phyloP scores from a whole-genome alignment of 2,797 vertebrate species.

The Brachyalestes nurse region DNA sequence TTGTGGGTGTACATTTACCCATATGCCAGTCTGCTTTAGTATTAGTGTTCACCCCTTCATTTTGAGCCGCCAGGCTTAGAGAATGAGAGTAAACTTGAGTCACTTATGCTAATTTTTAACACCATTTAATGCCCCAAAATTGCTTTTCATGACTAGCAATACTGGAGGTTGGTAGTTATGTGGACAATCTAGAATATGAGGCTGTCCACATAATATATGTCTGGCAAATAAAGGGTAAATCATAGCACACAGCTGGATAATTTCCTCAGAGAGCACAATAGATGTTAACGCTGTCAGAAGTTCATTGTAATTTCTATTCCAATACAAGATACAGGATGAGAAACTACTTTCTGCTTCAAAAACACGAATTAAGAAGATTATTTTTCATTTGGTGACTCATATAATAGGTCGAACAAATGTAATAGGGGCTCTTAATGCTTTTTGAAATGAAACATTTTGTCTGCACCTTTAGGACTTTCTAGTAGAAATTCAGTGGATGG shows the following conservation, averaged over 20 bases:
- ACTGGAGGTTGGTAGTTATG: background rate
- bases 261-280: too few relatives aligned
- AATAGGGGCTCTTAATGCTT: background rate
- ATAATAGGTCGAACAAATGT: background rate
- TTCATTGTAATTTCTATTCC: too few relatives aligned
- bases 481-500: background rate
- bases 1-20: slow-evolving; percentile 17
- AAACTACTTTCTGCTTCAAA: background rate
- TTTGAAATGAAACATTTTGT: background rate
- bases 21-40: background rate
- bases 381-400: background rate
- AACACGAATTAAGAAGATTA: background rate
- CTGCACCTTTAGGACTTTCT: background rate
- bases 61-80: background rate
- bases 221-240: too few relatives aligned
- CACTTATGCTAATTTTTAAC: background rate
- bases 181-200: background rate
- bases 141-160: background rate
- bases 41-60: background rate
- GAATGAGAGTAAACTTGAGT: background rate
- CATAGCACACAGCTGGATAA: too few relatives aligned
- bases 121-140: background rate
- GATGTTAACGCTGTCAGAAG: too few relatives aligned
- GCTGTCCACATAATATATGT: too few relatives aligned
- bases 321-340: too few relatives aligned